These are phyloP conservation scores for Mallotus villosus DNA, from an alignment of 2,797 vertebrate species.

Conservation along the genomic window DNA sequence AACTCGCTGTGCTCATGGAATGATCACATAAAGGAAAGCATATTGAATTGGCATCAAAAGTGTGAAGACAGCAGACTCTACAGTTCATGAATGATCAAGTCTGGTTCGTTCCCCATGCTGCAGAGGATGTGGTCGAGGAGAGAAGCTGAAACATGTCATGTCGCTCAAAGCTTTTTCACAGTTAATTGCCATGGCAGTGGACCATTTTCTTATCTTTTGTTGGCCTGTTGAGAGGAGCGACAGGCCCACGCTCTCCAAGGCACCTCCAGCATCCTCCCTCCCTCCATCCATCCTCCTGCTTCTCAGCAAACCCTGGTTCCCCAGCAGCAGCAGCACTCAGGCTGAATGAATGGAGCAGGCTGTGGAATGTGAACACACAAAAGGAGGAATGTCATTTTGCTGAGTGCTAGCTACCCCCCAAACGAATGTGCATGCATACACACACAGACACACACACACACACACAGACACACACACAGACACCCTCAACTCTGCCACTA, in stretches of 20 bases:
- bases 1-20: background rate
- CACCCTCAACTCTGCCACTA: slow-evolving; percentile 51
- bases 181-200: slow-evolving; percentile 73
- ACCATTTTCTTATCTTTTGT: slow-evolving; percentile 76
- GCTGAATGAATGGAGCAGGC: slow-evolving; percentile 74
- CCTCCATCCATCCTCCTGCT: slow-evolving; percentile 39
- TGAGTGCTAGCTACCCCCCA: slow-evolving; percentile 54
- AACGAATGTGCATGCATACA: slow-evolving; percentile 44
- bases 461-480: slow-evolving; percentile 12
- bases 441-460: slow-evolving; percentile 24
- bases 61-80: background rate
- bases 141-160: slow-evolving; percentile 60
- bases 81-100: background rate
- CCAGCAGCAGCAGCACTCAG: slow-evolving; percentile 66
- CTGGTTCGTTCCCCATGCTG: background rate
- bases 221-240: slow-evolving; percentile 67
- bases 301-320: slow-evolving; percentile 64
- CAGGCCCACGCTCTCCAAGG: slow-evolving; percentile 69
- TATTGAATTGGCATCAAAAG: background rate
- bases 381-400: slow-evolving; percentile 79
- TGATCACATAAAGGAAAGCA: background rate
- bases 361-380: slow-evolving; percentile 81
- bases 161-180: slow-evolving; percentile 67
- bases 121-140: slow-evolving; percentile 12
- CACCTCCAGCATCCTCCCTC: slow-evolving; percentile 64